These are phyloP conservation scores for Drosophila fuyamai DNA, from an alignment of 1,140 invertebrate species.

Conservation along the genomic window DNA sequence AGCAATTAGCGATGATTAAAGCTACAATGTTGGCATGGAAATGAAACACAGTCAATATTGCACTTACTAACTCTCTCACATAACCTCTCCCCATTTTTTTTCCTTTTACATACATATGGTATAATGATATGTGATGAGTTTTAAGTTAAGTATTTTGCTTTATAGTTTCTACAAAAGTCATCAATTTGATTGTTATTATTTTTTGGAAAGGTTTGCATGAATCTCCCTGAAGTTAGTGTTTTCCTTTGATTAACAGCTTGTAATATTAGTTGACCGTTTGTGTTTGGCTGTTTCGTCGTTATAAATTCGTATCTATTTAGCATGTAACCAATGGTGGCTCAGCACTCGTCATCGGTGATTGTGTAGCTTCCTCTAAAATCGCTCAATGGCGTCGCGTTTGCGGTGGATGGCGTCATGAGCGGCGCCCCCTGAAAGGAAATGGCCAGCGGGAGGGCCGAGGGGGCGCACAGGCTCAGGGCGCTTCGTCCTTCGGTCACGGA, in stretches of 20 bases:
- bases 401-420: constrained; percentile 85
- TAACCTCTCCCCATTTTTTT: neutral
- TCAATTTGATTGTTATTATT: constrained; percentile 35
- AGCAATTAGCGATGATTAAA: constrained; percentile 12
- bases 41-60: constrained; percentile 26
- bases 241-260: constrained; percentile 24
- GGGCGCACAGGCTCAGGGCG: constrained; percentile 86
- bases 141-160: constrained; percentile 6
- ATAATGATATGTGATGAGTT: constrained; percentile 40
- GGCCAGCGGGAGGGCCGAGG: constrained; percentile 87
- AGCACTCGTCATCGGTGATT: constrained; percentile 83
- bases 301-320: constrained; percentile 62
- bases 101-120: constrained; percentile 4
- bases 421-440: constrained; percentile 88
- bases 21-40: constrained; percentile 24
- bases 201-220: constrained; percentile 33
- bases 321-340: constrained; percentile 9
- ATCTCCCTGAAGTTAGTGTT: constrained; percentile 54
- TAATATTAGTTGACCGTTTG: constrained; percentile 12
- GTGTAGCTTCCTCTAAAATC: constrained; percentile 81
- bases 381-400: constrained; percentile 78
- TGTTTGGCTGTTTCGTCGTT: constrained; percentile 15
- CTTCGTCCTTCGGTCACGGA: constrained; percentile 87
- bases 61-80: constrained; percentile 9
- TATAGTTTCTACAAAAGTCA: constrained; percentile 29